Evolutionary conservation across 2,797 vertebrate genomes (phyloP).

Genomic region (Otolemur crassicaudatus): DNA sequence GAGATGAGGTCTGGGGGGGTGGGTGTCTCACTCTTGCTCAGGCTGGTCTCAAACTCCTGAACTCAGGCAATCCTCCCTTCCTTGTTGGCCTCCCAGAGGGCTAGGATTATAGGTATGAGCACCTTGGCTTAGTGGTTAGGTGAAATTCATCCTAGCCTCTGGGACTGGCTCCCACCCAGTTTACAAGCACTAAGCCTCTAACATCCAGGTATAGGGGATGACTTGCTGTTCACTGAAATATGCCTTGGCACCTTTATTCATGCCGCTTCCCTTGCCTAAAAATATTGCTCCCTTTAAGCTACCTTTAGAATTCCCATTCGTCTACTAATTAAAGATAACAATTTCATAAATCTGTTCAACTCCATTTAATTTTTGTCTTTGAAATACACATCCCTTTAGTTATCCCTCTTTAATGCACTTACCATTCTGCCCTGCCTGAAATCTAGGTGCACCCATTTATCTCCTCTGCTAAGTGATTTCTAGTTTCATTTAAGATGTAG

Average conservation of each 20-base stretch:
- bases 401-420: neutral
- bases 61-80: too few relatives aligned
- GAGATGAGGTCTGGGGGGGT: too few relatives aligned
- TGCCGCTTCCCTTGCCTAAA: neutral
- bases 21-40: too few relatives aligned
- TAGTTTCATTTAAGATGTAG: neutral
- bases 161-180: neutral
- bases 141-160: neutral
- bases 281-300: neutral
- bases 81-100: too few relatives aligned
- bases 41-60: too few relatives aligned
- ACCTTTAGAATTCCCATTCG: neutral
- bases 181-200: neutral
- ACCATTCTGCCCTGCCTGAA: neutral
- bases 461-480: neutral
- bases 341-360: neutral
- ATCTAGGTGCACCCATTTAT: neutral
- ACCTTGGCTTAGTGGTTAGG: neutral
- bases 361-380: constrained; percentile 10
- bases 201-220: neutral
- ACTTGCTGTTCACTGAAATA: neutral
- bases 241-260: neutral
- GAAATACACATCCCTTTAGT: neutral
- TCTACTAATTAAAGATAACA: constrained; percentile 5
- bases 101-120: neutral